Evolutionary conservation across 2,888 invertebrate species (phyloP), one percentile per base, ranked within the genome.

Genomic region (Bruchidius siliquastri): DNA sequence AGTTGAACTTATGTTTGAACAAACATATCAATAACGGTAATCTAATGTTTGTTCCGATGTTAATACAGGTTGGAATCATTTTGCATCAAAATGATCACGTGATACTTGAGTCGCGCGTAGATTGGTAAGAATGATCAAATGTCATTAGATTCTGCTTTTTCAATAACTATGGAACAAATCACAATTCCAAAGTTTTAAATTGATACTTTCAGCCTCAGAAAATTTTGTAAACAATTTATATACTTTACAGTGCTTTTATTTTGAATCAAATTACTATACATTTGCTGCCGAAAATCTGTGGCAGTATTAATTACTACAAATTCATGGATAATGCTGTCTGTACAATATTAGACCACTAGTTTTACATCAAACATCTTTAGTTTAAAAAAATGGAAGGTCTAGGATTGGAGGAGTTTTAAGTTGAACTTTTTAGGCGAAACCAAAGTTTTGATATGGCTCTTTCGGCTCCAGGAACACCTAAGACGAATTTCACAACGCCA

Each of bases 381-480:
- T 26, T 26, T 26, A 26, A 26, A 26, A 49, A 49, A 49, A 1
- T 1, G 49, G 49, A 49, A 30, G 3, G 30, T 49, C 18, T 13
- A 49, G 49, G 18, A 49, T 1, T 49, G 13, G 1, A 1, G 49
- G 13, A 1, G 10, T 13, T 49, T 49, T 49, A 13, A 49, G 49
- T 13, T n/a, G n/a, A 13, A 13, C 13, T 13, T 49, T 49, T 49
- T 49, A 49, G 18, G 13, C 49, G 13, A 49, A 13, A 49, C 3
- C 13, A 13, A 1, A 49, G 18, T 30, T 26, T 26, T n/a, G 20
- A 22, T 20, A 88, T 88, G 79, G 78, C 79, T 22, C 20, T 77
- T 30, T 76, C 79, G 21, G 74, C 77, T 21, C 79, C 81, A 20
- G 78, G 78, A 26, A 82, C 82, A 18, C 83, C 83, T 20, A 81